Percentiles rank a stretch among this genome's conserved stretches.
phyloP scores from a whole-genome alignment of 1,140 invertebrate genomes.

The Lepidurus couesii region DNA sequence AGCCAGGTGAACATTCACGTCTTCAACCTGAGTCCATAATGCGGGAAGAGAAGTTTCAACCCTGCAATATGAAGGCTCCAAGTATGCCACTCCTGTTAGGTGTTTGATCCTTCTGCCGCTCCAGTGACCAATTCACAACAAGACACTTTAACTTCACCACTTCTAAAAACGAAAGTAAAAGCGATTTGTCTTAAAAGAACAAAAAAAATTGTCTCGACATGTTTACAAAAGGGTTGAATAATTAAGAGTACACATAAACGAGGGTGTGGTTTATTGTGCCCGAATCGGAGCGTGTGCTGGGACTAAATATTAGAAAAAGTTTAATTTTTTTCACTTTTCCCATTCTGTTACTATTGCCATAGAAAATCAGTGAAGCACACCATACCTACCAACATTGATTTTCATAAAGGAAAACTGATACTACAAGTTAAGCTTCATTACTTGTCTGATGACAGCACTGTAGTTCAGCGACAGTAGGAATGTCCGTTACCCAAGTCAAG shows the following conservation, averaged over 20 bases:
- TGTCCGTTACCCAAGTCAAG: too few relatives aligned
- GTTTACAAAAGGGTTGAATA: neutral
- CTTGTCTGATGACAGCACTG: too few relatives aligned
- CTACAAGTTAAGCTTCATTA: neutral
- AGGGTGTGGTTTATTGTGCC: neutral
- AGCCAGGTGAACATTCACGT: neutral
- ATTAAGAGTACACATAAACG: neutral
- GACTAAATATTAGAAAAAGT: neutral
- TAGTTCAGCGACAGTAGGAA: too few relatives aligned
- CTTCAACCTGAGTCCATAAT: conserved; percentile 5
- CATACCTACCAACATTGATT: neutral
- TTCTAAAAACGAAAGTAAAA: conserved; percentile 10
- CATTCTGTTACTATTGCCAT: neutral
- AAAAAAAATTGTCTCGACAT: too few relatives aligned
- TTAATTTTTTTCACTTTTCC: neutral
- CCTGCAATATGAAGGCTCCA: neutral
- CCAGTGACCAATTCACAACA: neutral
- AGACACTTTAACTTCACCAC: neutral
- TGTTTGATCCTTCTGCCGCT: neutral
- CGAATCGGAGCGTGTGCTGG: conserved; percentile 17
- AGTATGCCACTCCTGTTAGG: conserved; percentile 3
- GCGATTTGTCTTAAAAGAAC: neutral
- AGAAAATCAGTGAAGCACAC: neutral
- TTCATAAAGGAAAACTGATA: neutral
- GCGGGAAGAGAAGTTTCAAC: neutral